Evolutionary conservation across 2,113 vertebrate species (phyloP).

Genomic region (Marmota monax): DNA sequence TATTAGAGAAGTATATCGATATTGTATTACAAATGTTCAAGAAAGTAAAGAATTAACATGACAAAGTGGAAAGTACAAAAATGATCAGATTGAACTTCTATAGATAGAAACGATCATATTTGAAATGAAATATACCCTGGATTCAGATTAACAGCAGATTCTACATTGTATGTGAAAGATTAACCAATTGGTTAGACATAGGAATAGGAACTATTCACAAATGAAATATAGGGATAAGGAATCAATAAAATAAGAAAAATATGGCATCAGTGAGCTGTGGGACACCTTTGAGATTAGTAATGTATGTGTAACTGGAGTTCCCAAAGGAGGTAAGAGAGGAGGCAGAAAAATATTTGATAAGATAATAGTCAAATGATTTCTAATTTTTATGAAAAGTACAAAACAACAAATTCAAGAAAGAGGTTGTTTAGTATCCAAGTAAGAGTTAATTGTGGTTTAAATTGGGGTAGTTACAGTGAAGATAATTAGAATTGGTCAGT

Average conservation of each 20-base stretch:
- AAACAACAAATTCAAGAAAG: background rate
- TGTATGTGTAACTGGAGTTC: background rate
- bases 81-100: background rate
- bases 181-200: background rate
- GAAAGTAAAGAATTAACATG: background rate
- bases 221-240: background rate
- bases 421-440: background rate
- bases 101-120: background rate
- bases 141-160: constrained; percentile 21
- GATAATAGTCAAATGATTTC: background rate
- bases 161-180: background rate
- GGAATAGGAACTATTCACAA: background rate
- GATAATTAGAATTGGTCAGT: background rate
- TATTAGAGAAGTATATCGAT: background rate
- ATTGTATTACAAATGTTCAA: background rate
- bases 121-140: background rate
- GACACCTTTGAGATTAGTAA: background rate
- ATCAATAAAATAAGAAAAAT: background rate
- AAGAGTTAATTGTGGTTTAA: background rate
- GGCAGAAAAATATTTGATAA: background rate
- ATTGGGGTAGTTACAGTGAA: background rate
- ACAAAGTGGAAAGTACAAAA: background rate
- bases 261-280: background rate
- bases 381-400: constrained; percentile 27
- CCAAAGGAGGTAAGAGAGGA: background rate